These are phyloP conservation scores for Lathronympha strigana DNA, from an alignment of 2,888 invertebrate genomes.

Conservation along the genomic window DNA sequence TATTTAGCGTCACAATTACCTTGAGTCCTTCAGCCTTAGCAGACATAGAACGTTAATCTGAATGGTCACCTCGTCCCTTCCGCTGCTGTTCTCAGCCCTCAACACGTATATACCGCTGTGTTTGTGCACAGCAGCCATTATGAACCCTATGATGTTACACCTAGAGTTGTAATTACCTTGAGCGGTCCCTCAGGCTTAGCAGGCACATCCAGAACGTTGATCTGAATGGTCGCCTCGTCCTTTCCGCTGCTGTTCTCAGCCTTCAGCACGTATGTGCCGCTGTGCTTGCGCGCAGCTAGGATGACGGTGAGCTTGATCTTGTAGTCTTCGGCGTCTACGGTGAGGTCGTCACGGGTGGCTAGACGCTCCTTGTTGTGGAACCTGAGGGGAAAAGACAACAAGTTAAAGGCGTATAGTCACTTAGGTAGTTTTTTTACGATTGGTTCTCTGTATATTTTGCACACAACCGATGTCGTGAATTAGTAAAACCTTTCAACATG, in stretches of 20 bases:
- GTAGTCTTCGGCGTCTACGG: slow-evolving; percentile 92
- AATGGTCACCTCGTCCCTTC: slow-evolving; percentile 93
- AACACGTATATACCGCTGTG: slow-evolving; percentile 93
- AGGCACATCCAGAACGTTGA: slow-evolving; percentile 94
- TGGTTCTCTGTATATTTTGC: too few relatives aligned
- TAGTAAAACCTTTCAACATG: too few relatives aligned
- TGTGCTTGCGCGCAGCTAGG: slow-evolving; percentile 89
- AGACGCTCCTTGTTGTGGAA: slow-evolving; percentile 94
- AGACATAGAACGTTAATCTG: slow-evolving; percentile 94
- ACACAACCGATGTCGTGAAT: too few relatives aligned
- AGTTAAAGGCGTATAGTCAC: too few relatives aligned
- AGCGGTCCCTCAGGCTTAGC: slow-evolving; percentile 97
- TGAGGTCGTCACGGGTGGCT: slow-evolving; percentile 86
- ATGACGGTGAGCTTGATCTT: slow-evolving; percentile 91
- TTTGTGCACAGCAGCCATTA: slow-evolving; percentile 84
- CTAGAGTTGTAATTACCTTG: slow-evolving; percentile 77
- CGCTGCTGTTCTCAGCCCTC: slow-evolving; percentile 95
- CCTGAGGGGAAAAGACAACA: slow-evolving; percentile 53
- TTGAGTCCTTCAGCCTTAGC: slow-evolving; percentile 96
- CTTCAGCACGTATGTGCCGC: slow-evolving; percentile 92
- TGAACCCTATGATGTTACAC: background rate
- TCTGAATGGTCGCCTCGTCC: slow-evolving; percentile 93
- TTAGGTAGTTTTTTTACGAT: too few relatives aligned
- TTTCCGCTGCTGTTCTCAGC: slow-evolving; percentile 95
- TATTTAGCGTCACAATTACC: slow-evolving; percentile 72